These are phyloP conservation scores for Branchipolynoe longqiensis DNA, from an alignment of 2,888 invertebrate genomes.

Conservation along the genomic window DNA sequence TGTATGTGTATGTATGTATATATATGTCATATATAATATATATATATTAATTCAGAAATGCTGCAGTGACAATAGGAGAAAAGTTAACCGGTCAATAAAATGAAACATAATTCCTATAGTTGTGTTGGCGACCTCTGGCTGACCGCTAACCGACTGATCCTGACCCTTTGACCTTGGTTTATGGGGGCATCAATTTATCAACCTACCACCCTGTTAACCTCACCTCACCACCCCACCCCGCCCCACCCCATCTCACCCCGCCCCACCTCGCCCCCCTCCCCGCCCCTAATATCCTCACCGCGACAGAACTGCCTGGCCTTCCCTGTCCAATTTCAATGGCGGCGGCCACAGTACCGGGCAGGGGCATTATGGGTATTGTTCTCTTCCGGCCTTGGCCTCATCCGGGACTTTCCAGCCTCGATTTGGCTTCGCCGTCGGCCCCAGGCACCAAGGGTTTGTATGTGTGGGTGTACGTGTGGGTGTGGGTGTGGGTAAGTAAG, in stretches of 20 bases:
- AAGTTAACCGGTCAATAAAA: background rate
- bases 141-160: constrained; percentile 27
- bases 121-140: constrained; percentile 6
- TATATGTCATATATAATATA: no score
- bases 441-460: constrained; percentile 2
- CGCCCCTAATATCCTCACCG: no score
- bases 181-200: constrained; percentile 19
- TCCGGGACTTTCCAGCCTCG: constrained; percentile 7
- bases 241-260: background rate
- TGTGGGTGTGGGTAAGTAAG: no score
- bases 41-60: no score
- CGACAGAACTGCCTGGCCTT: background rate
- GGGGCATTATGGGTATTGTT: constrained; percentile 26
- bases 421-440: background rate
- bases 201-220: constrained; percentile 9
- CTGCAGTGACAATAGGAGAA: background rate
- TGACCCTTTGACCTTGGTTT: constrained; percentile 18
- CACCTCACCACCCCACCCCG: background rate
- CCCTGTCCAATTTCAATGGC: background rate
- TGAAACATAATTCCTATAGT: constrained; percentile 2
- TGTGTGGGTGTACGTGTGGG: no score
- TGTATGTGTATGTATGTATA: no score
- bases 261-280: background rate
- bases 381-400: constrained; percentile 27
- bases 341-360: background rate